Percentiles rank a stretch among this genome's conserved stretches.
Evolutionary conservation across 1,140 invertebrate genomes (phyloP).

Genomic region (Aphidius gifuensis): DNA sequence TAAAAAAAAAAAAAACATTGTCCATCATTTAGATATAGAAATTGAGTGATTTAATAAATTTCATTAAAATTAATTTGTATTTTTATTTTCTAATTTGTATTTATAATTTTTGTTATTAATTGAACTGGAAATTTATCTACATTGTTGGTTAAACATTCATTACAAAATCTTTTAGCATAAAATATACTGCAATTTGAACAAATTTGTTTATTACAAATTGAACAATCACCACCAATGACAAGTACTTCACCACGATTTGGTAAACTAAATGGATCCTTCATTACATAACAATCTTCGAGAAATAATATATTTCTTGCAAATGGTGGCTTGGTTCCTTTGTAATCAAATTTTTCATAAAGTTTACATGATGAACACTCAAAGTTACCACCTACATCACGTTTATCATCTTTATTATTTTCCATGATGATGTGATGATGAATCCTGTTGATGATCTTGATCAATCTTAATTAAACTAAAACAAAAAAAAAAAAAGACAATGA

Average conservation of each 20-base stretch:
- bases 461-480: too few relatives aligned
- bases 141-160: constrained; percentile 62
- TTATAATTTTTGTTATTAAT: constrained; percentile 55
- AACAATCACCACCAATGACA: constrained; percentile 72
- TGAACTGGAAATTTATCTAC: constrained; percentile 65
- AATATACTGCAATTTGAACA: constrained; percentile 83
- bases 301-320: constrained; percentile 64
- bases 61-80: constrained; percentile 3
- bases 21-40: too few relatives aligned
- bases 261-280: constrained; percentile 78
- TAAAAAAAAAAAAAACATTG: too few relatives aligned
- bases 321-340: constrained; percentile 68
- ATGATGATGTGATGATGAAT: not conserved
- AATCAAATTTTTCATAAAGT: constrained; percentile 68
- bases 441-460: constrained; percentile 19
- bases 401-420: constrained; percentile 31
- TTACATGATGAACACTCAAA: constrained; percentile 67
- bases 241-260: constrained; percentile 67
- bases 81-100: constrained; percentile 18
- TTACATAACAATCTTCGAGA: constrained; percentile 70
- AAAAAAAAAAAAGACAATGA: not conserved
- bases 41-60: not conserved
- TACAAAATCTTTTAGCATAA: constrained; percentile 71
- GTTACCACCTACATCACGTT: constrained; percentile 32
- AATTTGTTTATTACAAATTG: constrained; percentile 63